Base-by-base conservation (phyloP, 1,140 invertebrate species). In the Rhopalosiphum maidis region DNA sequence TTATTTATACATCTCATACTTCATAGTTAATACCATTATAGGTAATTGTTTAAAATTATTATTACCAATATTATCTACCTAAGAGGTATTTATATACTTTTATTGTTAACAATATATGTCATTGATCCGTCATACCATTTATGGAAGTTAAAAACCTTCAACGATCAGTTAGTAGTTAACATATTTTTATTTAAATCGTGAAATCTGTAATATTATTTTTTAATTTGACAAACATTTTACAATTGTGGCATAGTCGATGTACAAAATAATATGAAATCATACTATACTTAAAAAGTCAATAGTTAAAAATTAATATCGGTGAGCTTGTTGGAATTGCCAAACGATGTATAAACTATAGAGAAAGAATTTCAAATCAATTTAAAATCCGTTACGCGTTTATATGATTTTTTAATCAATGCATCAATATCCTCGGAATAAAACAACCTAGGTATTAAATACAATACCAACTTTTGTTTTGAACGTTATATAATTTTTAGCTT, bases 41-140 rank as follows among this genome's bases (percentile, higher is more conserved):
- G 88, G 54, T 89, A 89, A 89, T 55, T 55, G 51, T 55, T 89
- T 89, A 37, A 89, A 89, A 89, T 23, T 54, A 89, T 89, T 37
- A 35, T 89, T 55, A 37, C n/a, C 21, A 5, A 89, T 54, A 21
- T 7, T 37, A 89, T 18, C 6, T 37, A 83, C 22, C 22, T 22
- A 23, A 37, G 18, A 37, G 77, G 2, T 37, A 82, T 22, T 55
- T 46, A 46, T 89, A 41, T 41, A 51, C 35, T 89, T 54, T 55
- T 89, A 89, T 41, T 55, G 88, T 55, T 37, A 25, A 55, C 2
- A 22, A 41, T 37, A 30, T 25, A 25, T 89, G 48, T 55, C 88
- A 55, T 89, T 89, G 88, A 55, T 89, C 48, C 41, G 88, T 89
- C 88, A 89, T 23, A 51, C 51, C n/a, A 11, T 55, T 89, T 89